These are phyloP conservation scores for Osmerus mordax DNA, from an alignment of 2,113 vertebrate genomes.

Conservation along the genomic window DNA sequence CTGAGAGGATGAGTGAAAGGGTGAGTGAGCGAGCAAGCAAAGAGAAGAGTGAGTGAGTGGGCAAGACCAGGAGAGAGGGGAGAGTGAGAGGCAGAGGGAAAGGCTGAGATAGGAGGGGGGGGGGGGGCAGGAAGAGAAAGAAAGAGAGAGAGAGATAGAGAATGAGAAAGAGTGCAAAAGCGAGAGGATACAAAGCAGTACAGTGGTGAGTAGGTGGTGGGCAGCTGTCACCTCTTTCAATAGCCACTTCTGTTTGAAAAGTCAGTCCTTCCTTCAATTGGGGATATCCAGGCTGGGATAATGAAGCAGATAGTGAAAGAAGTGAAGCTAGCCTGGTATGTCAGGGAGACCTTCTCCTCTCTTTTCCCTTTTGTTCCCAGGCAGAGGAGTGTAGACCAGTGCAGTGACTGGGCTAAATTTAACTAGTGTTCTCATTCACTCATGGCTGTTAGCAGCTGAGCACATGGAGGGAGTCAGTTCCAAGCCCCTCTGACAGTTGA, in stretches of 20 bases:
- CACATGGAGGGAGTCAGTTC: conserved; percentile 77
- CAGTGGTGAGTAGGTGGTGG: conserved; percentile 63
- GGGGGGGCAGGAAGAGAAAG: conserved; percentile 45
- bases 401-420: conserved; percentile 83
- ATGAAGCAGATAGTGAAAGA: background rate
- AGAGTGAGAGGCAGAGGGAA: conserved; percentile 7
- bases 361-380: conserved; percentile 42
- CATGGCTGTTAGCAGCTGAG: conserved; percentile 85
- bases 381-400: conserved; percentile 72
- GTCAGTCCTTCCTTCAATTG: conserved; percentile 53
- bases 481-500: conserved; percentile 82
- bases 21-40: conserved; percentile 6
- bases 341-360: background rate
- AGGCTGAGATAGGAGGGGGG: conserved; percentile 47
- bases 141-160: conserved; percentile 56
- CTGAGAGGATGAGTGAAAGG: conserved; percentile 64
- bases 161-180: conserved; percentile 50
- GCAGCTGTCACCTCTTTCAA: conserved; percentile 45
- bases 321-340: background rate
- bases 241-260: conserved; percentile 75
- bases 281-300: conserved; percentile 15
- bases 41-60: conserved; percentile 39
- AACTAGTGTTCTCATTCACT: conserved; percentile 85
- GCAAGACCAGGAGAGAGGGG: conserved; percentile 59
- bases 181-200: conserved; percentile 56